Base-by-base conservation (phyloP, 2,797 vertebrate species). In the Urosaurus nigricauda region DNA sequence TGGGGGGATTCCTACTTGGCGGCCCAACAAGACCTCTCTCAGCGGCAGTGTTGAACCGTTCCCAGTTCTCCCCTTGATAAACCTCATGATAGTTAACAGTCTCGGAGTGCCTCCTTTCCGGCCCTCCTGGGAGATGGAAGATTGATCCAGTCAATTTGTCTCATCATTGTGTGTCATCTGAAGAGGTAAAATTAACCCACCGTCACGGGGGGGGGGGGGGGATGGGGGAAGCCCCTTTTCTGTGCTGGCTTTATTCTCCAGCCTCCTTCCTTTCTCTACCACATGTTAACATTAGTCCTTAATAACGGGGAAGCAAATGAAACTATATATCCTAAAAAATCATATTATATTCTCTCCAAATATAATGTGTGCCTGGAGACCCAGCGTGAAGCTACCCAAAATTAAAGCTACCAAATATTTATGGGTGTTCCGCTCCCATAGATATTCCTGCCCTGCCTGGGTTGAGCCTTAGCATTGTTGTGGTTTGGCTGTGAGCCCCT, bases 321-420 rank as follows among this genome's bases (percentile, higher is more conserved):
- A 14, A 80, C 35, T 3, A 4, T 75, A 7, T 85, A 0, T 89
- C 84, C 85, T 75, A 13, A 79, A 85, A 87, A 40, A 37, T 63
- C 47, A 0, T 73, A 68, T 86, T 82, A 35, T 79, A 87, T 91
- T 89, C 1, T 84, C 92, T 92, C 51, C 0, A 2, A 17, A 71
- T 0, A 2, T 60, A 92, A 85, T 4, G 93, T 92, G 93, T 83
- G 88, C 21, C 90, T 51, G 1, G 92, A 94, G 94, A 87, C 0
- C 1, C 93, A 91, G 88, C 14, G 0, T 4, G 91, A 94, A 93
- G 90, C 88, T 88, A n/a, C 75, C 0, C 83, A 85, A 92, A 86
- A n/a, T 93, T 87, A 89, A 92, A 90, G 87, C 37, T 73, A 84
- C 56, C 0, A 1, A 9, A 63, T 88, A 77, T 91, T 83, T 71